Evolutionary conservation across 2,113 vertebrate species (phyloP), one percentile per base, ranked within the genome.

Genomic region (Neoarius graeffei): DNA sequence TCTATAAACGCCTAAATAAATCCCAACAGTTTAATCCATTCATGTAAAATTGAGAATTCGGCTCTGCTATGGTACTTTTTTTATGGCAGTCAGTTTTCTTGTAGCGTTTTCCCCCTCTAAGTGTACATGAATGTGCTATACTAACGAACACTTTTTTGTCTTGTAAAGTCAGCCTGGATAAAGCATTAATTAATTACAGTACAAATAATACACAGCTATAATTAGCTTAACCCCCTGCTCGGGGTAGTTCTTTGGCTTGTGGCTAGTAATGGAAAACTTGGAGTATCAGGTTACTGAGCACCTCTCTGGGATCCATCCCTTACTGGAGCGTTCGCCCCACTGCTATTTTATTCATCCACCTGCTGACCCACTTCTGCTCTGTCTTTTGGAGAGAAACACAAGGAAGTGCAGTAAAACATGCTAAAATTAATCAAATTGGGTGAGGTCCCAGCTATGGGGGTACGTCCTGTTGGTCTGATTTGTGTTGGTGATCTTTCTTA

Each of bases 211-310:
- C 56, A 48, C 60, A n/a, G 27, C 83, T 88, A 80, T 88, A 85
- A 85, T 85, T 80, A 79, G 17, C n/a, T 83, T 57, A 66, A 50
- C 10, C 76, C 4, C 13, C 30, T 54, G 14, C 77, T 81, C 66
- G 74, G 80, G 80, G 79, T 42, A 76, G 23, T 17, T 73, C 23
- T 48, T 86, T 91, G 88, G 91, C 84, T 81, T 20, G 11, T 69
- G 52, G 83, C 50, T 66, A 84, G 94, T 92, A 96, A 96, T 89
- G 13, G 86, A 92, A 94, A 76, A 93, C 87, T 64, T 54, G 15
- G 10, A 69, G 67, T 90, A 85, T 95, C 92, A 35, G 91, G 92
- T 95, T 95, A 90, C 94, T 84, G 88, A 42, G 88, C 89, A 92
- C 91, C 93, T 91, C 86, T 91, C 87, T 81, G 87, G 86, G 85